Base-by-base conservation (phyloP, 2,113 vertebrate species). In the human (Homo sapiens) region DNA sequence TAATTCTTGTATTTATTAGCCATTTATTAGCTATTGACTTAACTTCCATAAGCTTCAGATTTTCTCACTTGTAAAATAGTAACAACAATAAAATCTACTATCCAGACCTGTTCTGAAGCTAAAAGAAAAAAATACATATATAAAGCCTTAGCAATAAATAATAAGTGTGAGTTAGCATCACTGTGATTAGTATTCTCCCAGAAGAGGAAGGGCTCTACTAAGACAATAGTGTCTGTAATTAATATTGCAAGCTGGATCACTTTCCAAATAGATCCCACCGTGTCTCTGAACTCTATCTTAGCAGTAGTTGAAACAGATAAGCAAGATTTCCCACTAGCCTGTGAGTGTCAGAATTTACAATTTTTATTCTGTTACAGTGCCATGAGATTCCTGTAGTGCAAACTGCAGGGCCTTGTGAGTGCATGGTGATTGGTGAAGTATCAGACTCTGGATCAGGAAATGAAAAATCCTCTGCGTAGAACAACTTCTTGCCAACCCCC, bases 41-140 rank as follows among this genome's bases (percentile, higher is more conserved):
- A 73, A 57, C 3, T 40, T 87, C 27, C 25, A 48, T 68, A 40
- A 66, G 14, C 48, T 84, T 89, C 11, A 40, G 59, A 64, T 52
- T 72, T 89, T 79, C 92, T 80, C 52, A 68, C 73, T 89, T 59
- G 35, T 52, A 94, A 94, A 88, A 91, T 75, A 68, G 45, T 22
- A 93, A 85, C 11, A 93, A 45, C 18, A 43, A n/a, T 2, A 91
- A 14, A 45, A 73, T 16, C 70, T n/a, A 88, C 30, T 17, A 38
- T 5, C n/a, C 3, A 80, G 10, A 11, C 8, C 8, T 66, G 1
- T 68, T 86, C 59, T 70, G 40, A 73, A 90, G 80, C 23, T 81
- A 68, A 68, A 89, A 48, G 80, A 92, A 78, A 27, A 82, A 89
- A 82, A 75, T 13, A 75, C 17, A 52, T 13, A 86, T 22, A 30